These are phyloP conservation scores for Prietella phreatophila DNA, from an alignment of 2,113 vertebrate species.

Conservation along the genomic window DNA sequence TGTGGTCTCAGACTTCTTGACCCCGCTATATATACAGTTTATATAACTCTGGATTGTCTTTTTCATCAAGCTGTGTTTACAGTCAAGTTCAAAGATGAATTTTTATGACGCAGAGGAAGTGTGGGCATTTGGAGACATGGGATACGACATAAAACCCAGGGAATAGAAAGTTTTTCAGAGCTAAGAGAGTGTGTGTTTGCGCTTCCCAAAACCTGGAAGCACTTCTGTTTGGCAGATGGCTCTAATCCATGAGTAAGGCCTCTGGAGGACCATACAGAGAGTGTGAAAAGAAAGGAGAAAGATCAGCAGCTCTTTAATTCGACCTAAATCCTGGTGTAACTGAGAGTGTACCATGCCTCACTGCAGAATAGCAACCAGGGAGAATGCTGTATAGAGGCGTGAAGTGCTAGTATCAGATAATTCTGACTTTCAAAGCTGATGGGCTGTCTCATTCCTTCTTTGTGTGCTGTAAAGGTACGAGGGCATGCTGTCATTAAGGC, in stretches of 20 bases:
- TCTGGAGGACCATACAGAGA: constrained; percentile 10
- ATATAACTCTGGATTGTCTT: background rate
- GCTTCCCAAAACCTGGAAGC: constrained; percentile 23
- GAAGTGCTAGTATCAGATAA: constrained; percentile 18
- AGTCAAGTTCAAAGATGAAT: background rate
- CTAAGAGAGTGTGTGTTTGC: background rate
- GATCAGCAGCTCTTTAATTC: constrained; percentile 38
- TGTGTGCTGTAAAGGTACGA: constrained; percentile 14
- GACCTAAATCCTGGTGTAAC: constrained; percentile 14
- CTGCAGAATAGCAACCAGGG: constrained; percentile 7
- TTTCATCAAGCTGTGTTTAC: background rate
- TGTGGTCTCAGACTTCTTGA: background rate
- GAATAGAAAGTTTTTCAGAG: background rate
- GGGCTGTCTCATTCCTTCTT: constrained; percentile 18
- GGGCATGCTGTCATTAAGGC: constrained; percentile 12
- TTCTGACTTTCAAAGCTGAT: constrained; percentile 9
- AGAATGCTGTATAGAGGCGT: background rate
- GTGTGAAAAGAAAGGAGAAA: constrained; percentile 20
- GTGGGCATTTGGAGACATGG: background rate
- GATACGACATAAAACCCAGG: background rate
- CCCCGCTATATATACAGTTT: background rate
- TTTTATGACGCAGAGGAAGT: background rate
- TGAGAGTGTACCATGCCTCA: background rate
- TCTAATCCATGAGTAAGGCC: constrained; percentile 34
- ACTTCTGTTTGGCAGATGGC: constrained; percentile 30